A percentile compares a stretch with the other conserved stretches of the same genome.
phyloP scores from a whole-genome alignment of 2,113 vertebrate genomes.

The Ammospiza nelsoni region DNA sequence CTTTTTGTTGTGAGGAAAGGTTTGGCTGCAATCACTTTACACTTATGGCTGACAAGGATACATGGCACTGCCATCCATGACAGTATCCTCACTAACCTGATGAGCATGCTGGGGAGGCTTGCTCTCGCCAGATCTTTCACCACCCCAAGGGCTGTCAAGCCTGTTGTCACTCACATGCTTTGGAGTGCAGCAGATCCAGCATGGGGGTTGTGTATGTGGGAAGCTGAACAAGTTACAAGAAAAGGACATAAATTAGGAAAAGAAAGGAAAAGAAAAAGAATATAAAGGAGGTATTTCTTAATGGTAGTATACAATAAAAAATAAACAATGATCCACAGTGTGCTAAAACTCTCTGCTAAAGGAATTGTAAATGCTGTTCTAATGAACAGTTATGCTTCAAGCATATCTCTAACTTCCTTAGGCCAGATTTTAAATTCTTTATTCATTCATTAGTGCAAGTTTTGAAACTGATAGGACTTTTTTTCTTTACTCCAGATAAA shows the following conservation, averaged over 20 bases:
- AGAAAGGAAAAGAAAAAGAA: not conserved
- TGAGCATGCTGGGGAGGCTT: not conserved
- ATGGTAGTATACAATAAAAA: not conserved
- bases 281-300: not conserved
- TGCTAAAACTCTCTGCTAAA: not conserved
- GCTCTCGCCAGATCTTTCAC: not conserved
- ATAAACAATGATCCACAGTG: not conserved
- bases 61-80: not conserved
- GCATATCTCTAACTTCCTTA: not conserved
- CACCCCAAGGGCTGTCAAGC: conserved; percentile 23
- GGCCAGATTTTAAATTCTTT: not conserved
- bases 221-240: not conserved
- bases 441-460: not conserved
- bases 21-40: conserved; percentile 18
- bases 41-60: conserved; percentile 19
- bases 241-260: not conserved
- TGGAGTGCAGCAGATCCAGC: not conserved
- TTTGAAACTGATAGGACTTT: not conserved
- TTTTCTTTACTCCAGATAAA: not conserved
- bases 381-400: not conserved
- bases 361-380: not conserved
- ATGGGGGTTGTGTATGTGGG: not conserved
- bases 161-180: conserved; percentile 11
- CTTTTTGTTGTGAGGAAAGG: not conserved
- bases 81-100: not conserved